Percentiles rank a stretch among this genome's conserved stretches.
phyloP scores from a whole-genome alignment of 2,888 invertebrate species.

The Rhagonycha lutea region DNA sequence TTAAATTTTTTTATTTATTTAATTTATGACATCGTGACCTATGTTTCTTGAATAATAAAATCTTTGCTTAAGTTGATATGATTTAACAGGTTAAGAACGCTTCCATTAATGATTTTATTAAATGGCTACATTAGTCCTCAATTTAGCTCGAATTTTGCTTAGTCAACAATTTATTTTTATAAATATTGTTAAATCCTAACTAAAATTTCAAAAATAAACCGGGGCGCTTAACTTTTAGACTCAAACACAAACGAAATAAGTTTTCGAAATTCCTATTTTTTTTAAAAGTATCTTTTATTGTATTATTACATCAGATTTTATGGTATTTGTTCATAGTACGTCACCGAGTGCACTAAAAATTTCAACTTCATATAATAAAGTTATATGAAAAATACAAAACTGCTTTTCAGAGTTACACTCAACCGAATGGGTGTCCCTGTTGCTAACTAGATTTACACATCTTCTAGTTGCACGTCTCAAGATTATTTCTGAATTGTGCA shows the following conservation, averaged over 20 bases:
- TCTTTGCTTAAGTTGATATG: slow-evolving; percentile 6
- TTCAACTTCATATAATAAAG: neutral
- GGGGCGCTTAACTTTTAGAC: neutral
- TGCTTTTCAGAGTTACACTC: neutral
- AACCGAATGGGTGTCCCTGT: neutral
- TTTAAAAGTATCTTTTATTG: too few species aligned
- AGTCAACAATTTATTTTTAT: neutral
- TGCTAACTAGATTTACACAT: neutral
- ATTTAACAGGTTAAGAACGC: slow-evolving; percentile 16
- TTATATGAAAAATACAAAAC: neutral
- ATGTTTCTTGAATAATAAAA: neutral
- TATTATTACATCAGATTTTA: neutral
- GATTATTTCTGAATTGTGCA: neutral
- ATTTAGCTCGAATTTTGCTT: neutral
- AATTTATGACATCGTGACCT: neutral
- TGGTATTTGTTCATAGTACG: neutral
- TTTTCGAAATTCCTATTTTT: too few species aligned
- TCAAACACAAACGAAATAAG: too few species aligned
- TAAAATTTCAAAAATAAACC: neutral
- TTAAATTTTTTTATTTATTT: neutral
- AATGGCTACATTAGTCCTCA: neutral
- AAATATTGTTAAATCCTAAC: neutral
- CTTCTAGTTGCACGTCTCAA: neutral
- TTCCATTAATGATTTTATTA: slow-evolving; percentile 3
- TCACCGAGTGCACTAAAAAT: neutral